Evolutionary conservation across 2,888 invertebrate genomes (phyloP).

Genomic region (Phortica okadai): DNA sequence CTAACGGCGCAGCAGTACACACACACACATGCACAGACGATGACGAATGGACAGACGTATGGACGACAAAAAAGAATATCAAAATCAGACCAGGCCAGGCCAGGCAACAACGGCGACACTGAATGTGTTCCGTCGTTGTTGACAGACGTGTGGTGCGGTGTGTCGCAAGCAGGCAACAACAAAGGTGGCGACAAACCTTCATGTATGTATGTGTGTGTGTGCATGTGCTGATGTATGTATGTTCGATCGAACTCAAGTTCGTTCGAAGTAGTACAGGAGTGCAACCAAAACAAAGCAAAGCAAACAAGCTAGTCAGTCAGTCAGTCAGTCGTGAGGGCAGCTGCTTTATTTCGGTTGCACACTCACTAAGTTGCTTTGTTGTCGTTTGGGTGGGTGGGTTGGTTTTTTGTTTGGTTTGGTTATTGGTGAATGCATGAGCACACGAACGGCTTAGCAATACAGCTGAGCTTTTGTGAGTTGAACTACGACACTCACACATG

Average conservation of each 20-base stretch:
- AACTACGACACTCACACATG: no score
- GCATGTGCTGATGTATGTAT: neutral
- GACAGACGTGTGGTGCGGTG: neutral
- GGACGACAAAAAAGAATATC: neutral
- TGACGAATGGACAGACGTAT: neutral
- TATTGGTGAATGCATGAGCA: no score
- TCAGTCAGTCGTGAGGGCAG: neutral
- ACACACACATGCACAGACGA: conserved; percentile 1
- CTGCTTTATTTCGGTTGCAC: no score
- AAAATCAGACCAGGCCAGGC: conserved; percentile 10
- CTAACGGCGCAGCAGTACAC: neutral
- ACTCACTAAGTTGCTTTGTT: no score
- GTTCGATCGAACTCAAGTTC: neutral
- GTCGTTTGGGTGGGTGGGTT: no score
- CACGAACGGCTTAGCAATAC: no score
- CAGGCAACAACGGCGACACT: conserved; percentile 29
- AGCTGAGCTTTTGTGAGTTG: no score
- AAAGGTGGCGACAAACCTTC: conserved; percentile 53
- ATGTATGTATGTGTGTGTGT: neutral
- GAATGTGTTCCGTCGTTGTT: neutral
- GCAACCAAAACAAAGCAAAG: conserved; percentile 35
- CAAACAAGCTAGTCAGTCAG: neutral
- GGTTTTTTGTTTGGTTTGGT: no score
- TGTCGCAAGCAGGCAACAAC: conserved; percentile 41
- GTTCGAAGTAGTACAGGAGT: conserved; percentile 40